These are phyloP conservation scores for Diarsia brunnea DNA, from an alignment of 2,888 invertebrate species.

Conservation along the genomic window DNA sequence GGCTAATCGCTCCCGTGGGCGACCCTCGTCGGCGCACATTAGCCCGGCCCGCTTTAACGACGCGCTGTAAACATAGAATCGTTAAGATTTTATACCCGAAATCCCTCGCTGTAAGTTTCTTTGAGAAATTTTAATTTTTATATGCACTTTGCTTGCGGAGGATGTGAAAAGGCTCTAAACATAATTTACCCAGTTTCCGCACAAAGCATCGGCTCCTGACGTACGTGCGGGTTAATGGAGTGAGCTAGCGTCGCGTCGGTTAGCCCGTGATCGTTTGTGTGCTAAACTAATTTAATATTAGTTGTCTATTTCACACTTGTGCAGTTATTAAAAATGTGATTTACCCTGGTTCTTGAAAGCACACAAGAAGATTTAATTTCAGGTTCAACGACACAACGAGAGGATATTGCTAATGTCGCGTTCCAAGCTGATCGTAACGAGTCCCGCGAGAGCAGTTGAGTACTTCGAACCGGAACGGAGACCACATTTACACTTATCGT, in stretches of 20 bases:
- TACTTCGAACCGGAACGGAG: constrained; percentile 17
- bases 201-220: constrained; percentile 48
- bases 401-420: constrained; percentile 18
- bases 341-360: neutral
- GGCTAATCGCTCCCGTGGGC: constrained; percentile 72
- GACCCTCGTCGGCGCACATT: constrained; percentile 66
- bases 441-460: constrained; percentile 27
- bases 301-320: constrained; percentile 1
- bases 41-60: constrained; percentile 66
- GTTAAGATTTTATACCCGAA: constrained; percentile 57
- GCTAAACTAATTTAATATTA: constrained; percentile 22
- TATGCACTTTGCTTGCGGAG: constrained; percentile 38
- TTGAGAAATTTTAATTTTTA: constrained; percentile 49
- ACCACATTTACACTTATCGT: constrained; percentile 46
- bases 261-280: constrained; percentile 24
- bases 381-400: constrained; percentile 15
- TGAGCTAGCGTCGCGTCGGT: constrained; percentile 15
- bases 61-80: constrained; percentile 63
- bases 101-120: constrained; percentile 45
- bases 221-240: constrained; percentile 30
- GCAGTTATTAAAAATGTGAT: neutral
- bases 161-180: constrained; percentile 50
- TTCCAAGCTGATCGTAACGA: constrained; percentile 13
- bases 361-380: constrained; percentile 8
- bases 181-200: constrained; percentile 55